phyloP scores from a whole-genome alignment of 2,797 vertebrate genomes.

The Sarcophilus harrisii region DNA sequence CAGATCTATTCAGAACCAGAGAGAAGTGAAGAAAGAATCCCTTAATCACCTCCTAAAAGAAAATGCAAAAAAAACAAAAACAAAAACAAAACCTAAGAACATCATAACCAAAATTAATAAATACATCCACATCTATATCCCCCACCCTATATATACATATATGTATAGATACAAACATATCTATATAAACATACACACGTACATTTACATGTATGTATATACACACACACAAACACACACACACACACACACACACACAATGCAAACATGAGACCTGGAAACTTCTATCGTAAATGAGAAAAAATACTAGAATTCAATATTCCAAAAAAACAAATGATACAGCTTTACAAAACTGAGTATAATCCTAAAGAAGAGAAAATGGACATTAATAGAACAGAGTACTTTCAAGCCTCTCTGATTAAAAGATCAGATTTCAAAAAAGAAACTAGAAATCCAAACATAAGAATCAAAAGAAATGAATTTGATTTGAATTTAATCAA shows the following conservation, averaged over 20 bases:
- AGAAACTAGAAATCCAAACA: neutral
- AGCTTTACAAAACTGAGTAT: neutral
- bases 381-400: neutral
- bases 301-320: neutral
- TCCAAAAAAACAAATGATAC: neutral
- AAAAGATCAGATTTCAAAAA: neutral
- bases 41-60: neutral
- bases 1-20: neutral
- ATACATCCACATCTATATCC: neutral
- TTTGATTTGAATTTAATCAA: neutral
- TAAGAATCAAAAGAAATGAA: neutral
- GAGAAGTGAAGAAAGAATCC: neutral
- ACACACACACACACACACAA: too few relatives aligned
- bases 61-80: neutral
- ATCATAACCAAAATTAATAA: neutral
- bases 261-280: neutral
- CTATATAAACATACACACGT: too few relatives aligned
- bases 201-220: too few relatives aligned
- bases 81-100: neutral
- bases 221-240: too few relatives aligned
- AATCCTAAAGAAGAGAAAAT: neutral
- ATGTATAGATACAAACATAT: too few relatives aligned
- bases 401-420: neutral
- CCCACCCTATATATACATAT: too few relatives aligned
- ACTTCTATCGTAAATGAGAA: neutral